These are phyloP conservation scores for Nasua narica DNA, from an alignment of 2,797 vertebrate genomes.

Conservation along the genomic window DNA sequence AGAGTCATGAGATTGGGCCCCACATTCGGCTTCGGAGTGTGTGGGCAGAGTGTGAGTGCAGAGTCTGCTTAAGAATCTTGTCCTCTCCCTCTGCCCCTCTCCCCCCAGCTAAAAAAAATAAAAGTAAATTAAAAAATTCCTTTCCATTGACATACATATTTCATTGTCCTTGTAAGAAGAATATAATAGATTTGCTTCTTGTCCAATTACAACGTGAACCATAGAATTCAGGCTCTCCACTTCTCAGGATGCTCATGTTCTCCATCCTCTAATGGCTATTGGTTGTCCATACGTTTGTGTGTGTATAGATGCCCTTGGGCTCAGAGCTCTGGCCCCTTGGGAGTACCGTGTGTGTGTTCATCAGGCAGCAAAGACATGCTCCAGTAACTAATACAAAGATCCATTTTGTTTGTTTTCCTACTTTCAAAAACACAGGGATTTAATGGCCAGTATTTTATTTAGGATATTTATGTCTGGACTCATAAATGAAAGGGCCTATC, in stretches of 20 bases:
- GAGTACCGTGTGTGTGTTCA: not conserved
- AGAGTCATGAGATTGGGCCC: not conserved
- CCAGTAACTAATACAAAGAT: not conserved
- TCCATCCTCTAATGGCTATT: not conserved
- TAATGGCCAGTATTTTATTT: not conserved
- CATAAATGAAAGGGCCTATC: not conserved
- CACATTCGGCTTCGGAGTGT: not conserved
- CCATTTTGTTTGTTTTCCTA: not conserved
- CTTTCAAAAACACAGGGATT: constrained; percentile 4
- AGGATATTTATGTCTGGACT: not conserved
- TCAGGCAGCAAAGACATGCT: not conserved
- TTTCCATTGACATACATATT: not conserved
- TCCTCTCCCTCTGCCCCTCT: not conserved
- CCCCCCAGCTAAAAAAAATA: too few relatives aligned
- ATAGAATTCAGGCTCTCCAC: not conserved
- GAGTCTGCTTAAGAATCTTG: not conserved
- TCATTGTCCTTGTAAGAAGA: not conserved
- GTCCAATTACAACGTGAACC: not conserved
- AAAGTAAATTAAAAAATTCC: not conserved
- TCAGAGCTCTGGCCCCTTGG: not conserved
- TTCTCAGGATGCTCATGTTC: not conserved
- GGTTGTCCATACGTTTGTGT: not conserved
- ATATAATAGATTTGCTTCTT: not conserved
- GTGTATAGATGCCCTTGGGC: not conserved
- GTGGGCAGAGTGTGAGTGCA: too few relatives aligned